Evolutionary conservation across 2,113 vertebrate genomes (phyloP).

Genomic region (Gymnogyps californianus): DNA sequence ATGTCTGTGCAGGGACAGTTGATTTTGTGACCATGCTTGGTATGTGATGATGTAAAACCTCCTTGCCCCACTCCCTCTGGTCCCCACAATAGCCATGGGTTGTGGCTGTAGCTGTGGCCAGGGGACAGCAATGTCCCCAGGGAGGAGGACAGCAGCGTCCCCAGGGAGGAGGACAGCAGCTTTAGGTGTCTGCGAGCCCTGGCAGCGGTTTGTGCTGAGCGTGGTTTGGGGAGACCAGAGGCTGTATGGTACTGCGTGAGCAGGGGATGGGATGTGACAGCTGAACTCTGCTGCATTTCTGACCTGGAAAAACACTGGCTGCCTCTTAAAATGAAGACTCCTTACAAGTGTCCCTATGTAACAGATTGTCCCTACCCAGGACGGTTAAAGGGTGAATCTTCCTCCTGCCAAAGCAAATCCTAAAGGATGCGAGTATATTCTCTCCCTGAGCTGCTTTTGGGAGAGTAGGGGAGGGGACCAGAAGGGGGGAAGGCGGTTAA

Average conservation of each 20-base stretch:
- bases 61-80: neutral
- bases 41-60: neutral
- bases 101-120: neutral
- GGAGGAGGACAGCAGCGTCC: neutral
- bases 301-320: neutral
- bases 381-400: neutral
- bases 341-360: neutral
- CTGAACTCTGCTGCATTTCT: neutral
- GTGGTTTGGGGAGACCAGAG: neutral
- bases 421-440: slow-evolving; percentile 3
- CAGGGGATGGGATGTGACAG: neutral
- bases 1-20: neutral
- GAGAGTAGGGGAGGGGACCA: neutral
- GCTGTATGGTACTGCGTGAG: neutral
- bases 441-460: neutral
- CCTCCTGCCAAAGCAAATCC: neutral
- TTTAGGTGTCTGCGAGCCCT: neutral
- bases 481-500: neutral
- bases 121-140: neutral
- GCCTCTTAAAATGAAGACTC: neutral
- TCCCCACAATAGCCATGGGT: fast-evolving
- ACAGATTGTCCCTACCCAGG: neutral
- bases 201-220: neutral
- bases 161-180: neutral
- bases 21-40: neutral